These are phyloP conservation scores for Eupithecia tripunctaria DNA, from an alignment of 2,888 invertebrate genomes.

Conservation along the genomic window DNA sequence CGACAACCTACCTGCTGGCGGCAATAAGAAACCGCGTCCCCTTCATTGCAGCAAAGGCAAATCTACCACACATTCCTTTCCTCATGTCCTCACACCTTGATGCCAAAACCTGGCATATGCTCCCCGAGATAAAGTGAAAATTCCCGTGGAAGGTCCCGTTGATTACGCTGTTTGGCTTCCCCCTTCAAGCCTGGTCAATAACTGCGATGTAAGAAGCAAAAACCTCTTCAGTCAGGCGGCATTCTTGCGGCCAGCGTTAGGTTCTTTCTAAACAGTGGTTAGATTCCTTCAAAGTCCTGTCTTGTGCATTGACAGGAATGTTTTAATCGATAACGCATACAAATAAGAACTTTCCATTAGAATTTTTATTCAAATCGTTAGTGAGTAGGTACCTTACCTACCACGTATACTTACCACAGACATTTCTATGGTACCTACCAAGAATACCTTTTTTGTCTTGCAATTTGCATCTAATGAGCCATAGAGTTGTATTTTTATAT, in stretches of 20 bases:
- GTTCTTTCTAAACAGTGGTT: constrained; percentile 60
- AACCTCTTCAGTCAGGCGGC: constrained; percentile 73
- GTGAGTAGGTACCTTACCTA: too few relatives aligned
- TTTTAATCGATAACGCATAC: constrained; percentile 33
- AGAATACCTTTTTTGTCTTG: neutral
- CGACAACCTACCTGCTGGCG: constrained; percentile 42
- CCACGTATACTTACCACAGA: too few relatives aligned
- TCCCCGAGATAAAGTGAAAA: constrained; percentile 9
- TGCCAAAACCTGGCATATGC: constrained; percentile 35
- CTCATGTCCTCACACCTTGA: constrained; percentile 11
- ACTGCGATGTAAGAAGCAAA: constrained; percentile 71
- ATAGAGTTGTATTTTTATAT: neutral
- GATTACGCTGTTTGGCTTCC: constrained; percentile 39
- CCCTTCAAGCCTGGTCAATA: constrained; percentile 78
- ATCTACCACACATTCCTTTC: constrained; percentile 8
- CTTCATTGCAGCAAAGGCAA: constrained; percentile 41
- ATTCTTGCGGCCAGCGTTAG: constrained; percentile 71
- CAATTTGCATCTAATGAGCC: neutral
- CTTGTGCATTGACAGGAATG: constrained; percentile 30
- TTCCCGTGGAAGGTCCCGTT: constrained; percentile 12
- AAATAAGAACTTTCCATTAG: constrained; percentile 19
- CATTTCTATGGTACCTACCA: too few relatives aligned
- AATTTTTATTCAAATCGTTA: constrained; percentile 8
- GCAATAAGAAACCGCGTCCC: constrained; percentile 45
- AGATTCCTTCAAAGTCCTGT: constrained; percentile 48